Base-by-base conservation (phyloP, 2,888 invertebrate genomes). In the Chalcis sispes region DNA sequence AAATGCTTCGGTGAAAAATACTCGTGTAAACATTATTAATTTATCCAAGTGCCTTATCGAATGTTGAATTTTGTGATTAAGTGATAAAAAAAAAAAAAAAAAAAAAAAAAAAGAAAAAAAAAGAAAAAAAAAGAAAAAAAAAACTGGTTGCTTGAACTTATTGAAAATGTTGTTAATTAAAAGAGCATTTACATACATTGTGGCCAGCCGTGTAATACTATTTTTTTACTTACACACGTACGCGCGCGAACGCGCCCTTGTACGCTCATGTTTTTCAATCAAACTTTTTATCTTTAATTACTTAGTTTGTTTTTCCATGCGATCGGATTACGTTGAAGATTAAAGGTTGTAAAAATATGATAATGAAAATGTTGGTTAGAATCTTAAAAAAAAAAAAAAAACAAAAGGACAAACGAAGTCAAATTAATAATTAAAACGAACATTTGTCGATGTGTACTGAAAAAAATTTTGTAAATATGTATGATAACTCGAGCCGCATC, bases 101-200 rank as follows among this genome's bases (percentile, higher is more conserved):
- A n/a, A n/a, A n/a, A n/a, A n/a, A n/a, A n/a, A n/a, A n/a, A n/a
- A n/a, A n/a, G n/a, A n/a, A n/a, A n/a, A n/a, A n/a, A n/a, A n/a
- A n/a, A n/a, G n/a, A n/a, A n/a, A 25, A 52, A 32, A 10, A 27
- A 42, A 42, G 27, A 20, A 8, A 61, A 36, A 7, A 36, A 36
- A 7, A 36, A 36, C 36, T 7, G 4, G 36, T 10, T 7, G 36
- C 36, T 36, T 36, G 4, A 36, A 48, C 29, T 59, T 36, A 36
- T 7, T 7, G 10, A 36, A 36, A 36, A 36, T 36, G 5, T 36
- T 36, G 5, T 4, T 10, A 36, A 7, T 36, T 36, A 36, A 7
- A 36, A 7, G 10, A 50, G 66, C 72, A 72, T 72, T 66, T 72
- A 72, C 52, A 52, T 36, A 36, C 36, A 4, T 4, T 10, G 10